A percentile compares a stretch with the other conserved stretches of the same genome.
Conservation (phyloP, 2,888 invertebrate species). For the Apodemia mormo region DNA sequence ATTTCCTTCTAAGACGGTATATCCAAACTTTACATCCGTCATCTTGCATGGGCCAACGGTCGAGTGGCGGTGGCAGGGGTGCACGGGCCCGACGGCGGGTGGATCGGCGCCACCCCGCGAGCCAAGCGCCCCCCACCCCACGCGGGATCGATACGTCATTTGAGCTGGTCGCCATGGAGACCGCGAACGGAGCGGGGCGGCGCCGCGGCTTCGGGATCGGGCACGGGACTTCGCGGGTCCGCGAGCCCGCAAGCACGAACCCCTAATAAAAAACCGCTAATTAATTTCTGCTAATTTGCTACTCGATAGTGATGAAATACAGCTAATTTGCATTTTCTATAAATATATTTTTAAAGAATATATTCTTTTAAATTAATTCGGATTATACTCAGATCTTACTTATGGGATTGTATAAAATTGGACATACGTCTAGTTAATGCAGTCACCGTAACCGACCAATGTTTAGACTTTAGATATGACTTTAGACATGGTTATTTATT, state of each 20-base stretch:
- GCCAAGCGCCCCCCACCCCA: conserved; percentile 55
- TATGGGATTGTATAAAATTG: too few species aligned
- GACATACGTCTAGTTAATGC: too few species aligned
- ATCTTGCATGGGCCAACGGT: conserved; percentile 82
- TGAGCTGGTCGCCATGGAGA: conserved; percentile 82
- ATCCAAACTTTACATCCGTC: conserved; percentile 82
- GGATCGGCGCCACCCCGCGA: conserved; percentile 75
- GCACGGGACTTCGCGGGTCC: conserved; percentile 62
- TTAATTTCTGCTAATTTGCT: conserved; percentile 8
- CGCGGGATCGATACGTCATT: conserved; percentile 82
- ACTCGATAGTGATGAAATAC: background rate
- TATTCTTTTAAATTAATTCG: too few species aligned
- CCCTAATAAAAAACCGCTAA: conserved; percentile 60
- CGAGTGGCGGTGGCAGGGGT: conserved; percentile 72
- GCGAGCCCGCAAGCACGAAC: conserved; percentile 33
- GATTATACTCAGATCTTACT: too few species aligned
- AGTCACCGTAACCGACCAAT: too few species aligned
- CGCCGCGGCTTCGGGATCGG: conserved; percentile 70
- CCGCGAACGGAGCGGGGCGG: conserved; percentile 80
- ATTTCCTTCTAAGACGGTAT: conserved; percentile 79
- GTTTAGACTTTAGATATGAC: too few species aligned
- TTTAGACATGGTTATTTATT: too few species aligned
- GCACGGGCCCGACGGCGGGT: conserved; percentile 59
- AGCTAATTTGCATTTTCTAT: background rate
- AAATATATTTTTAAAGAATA: background rate